Evolutionary conservation across 2,888 invertebrate species (phyloP), one percentile per base, ranked within the genome.

Genomic region (Thymelicus sylvestris): DNA sequence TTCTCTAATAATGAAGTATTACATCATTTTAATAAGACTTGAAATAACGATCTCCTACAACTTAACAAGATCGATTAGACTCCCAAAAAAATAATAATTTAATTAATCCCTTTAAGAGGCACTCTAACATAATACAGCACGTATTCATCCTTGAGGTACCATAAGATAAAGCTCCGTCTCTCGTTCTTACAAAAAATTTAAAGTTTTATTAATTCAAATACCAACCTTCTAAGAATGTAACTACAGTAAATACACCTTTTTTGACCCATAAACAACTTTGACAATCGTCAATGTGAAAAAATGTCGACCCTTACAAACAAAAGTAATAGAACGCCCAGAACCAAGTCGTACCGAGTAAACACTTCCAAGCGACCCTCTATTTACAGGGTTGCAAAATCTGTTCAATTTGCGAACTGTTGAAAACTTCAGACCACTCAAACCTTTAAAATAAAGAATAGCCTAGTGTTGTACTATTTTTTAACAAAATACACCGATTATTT

Each of bases 341-440:
- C 55, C 66, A 57, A 66, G 57, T 66, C 66, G 66, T 66, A 38
- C 59, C 31, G 39, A 52, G 52, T 65, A 65, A 47, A 59, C 47
- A 48, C 48, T 47, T 48, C 12, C 12, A 59, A 55, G 66, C 10
- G 57, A 24, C 15, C 6, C 38, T 66, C 44, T 38, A 59, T 59
- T 66, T 47, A 31, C 24, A 41, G 47, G 47, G 31, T 59, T 66
- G 57, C 44, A 66, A 66, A 66, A 57, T 44, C 57, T 59, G 8
- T 47, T 47, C 64, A 50, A 50, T 44, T 59, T 47, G 47, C 66
- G 47, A 66, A 57, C 57, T 66, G 41, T 19, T 61, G 39, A 38
- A 39, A 38, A n/a, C 55, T 44, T 57, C 44, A 47, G 13, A 24
- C 24, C 57, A 55, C 24, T 19, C 7, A 57, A 57, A 15, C 66